Base-by-base conservation (phyloP, 64 coral and sea anemone species). In the Montipora efflorescens region DNA sequence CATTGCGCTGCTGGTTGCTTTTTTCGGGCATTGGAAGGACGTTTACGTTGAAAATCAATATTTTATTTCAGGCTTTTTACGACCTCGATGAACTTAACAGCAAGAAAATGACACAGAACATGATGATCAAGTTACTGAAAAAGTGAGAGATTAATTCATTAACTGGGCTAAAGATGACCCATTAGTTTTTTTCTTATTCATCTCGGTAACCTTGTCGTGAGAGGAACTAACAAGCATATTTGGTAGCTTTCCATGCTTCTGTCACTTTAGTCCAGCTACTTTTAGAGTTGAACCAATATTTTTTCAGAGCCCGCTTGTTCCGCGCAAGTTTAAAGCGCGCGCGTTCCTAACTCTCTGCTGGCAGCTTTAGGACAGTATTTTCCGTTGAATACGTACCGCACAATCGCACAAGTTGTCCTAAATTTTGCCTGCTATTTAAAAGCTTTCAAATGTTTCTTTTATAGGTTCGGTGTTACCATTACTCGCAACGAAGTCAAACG, bases 61-160 rank as follows among this genome's bases (percentile, higher is more conserved):
- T n/a, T 64, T 67, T 25, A 59, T 67, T 87, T 15, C 21, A 99
- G 98, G 80, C 95, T 50, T 99, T 99, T 64, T 92, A 99, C 57
- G 98, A 99, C 3, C 71, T 99, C 50, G 98, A 99, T 73, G 98
- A 99, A 88, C 75, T 95, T 7, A 99, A 99, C 86, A 94, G 92
- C 49, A 99, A 96, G 79, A 90, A 88, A 90, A 93, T 99, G 9
- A 94, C 98, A 25, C 89, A 79, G 59, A 90, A 96, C 52, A 96
- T 96, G 92, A 96, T 99, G 92, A 71, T 67, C 64, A 99, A 88
- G 45, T 75, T 98, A 53, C 48, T 98, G 23, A 92, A 95, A 90
- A 89, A 68, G 96, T 98, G 44, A 90, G 55, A 19, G 25, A 52
- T 66, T 28, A 5, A 7, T 66, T 16, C 6, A 12, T 10, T 70